phyloP scores from a whole-genome alignment of 2,797 vertebrate species.

The Tokudaia muenninki region DNA sequence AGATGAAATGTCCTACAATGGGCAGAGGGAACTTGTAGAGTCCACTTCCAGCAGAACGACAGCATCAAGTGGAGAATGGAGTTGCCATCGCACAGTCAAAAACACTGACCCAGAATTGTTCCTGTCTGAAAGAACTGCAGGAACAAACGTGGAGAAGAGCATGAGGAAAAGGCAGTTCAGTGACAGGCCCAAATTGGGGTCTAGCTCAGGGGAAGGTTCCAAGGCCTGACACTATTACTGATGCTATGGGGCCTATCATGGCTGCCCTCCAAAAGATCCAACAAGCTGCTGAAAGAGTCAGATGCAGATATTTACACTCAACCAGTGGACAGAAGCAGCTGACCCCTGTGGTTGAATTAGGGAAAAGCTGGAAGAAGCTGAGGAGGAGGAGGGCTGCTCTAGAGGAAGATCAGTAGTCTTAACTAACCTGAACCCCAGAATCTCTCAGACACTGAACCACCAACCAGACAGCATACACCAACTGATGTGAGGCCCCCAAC shows the following conservation, averaged over 20 bases:
- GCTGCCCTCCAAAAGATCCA: neutral
- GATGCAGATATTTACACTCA: neutral
- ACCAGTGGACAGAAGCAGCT: neutral
- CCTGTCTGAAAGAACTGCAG: neutral
- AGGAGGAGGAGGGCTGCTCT: neutral
- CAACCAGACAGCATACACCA: neutral
- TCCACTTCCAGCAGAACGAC: neutral
- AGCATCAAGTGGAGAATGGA: neutral
- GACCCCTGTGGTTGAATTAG: neutral
- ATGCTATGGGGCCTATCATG: neutral
- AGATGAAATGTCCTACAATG: too few relatives aligned
- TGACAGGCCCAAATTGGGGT: neutral
- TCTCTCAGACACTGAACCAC: neutral
- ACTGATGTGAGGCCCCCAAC: neutral
- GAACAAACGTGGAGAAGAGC: neutral
- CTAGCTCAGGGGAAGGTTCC: neutral
- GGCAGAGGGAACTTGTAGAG: neutral
- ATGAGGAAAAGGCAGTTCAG: neutral
- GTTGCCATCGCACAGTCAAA: neutral
- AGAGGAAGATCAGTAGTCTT: neutral
- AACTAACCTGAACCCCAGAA: neutral
- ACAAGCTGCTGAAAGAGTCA: neutral
- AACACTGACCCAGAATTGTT: neutral
- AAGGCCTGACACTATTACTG: neutral
- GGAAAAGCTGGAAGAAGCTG: neutral